A percentile compares a stretch with the other conserved stretches of the same genome.
These are phyloP conservation scores for Alligator mississippiensis DNA, from an alignment of 2,113 vertebrate genomes.

Conservation along the genomic window DNA sequence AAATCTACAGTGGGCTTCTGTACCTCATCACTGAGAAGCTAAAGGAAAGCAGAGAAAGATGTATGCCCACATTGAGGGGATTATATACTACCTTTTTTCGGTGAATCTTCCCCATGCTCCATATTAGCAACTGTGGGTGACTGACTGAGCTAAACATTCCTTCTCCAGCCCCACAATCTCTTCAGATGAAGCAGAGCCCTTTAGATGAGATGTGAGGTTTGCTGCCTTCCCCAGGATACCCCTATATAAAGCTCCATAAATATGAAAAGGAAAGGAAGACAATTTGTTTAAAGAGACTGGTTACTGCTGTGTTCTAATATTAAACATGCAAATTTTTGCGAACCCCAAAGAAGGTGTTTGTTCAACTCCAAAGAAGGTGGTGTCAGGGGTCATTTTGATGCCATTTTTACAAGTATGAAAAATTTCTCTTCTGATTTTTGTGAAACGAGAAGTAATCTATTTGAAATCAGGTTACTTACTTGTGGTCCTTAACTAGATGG, in stretches of 20 bases:
- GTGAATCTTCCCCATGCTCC: not conserved
- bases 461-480: not conserved
- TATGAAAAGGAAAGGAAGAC: not conserved
- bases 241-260: not conserved
- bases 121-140: not conserved
- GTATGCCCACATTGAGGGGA: not conserved
- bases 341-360: not conserved
- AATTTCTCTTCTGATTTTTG: not conserved
- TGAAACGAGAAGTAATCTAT: not conserved
- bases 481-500: not conserved
- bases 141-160: not conserved
- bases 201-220: not conserved
- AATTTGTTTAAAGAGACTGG: not conserved
- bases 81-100: not conserved
- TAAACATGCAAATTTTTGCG: not conserved
- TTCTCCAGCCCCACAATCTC: not conserved
- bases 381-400: not conserved
- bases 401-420: not conserved
- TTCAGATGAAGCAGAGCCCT: not conserved
- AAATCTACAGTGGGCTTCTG: not conserved
- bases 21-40: not conserved
- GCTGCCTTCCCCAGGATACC: not conserved
- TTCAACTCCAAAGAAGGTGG: not conserved
- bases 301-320: not conserved
- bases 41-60: not conserved